Conservation (phyloP, 1,140 invertebrate genomes). For the Gonioctena quinquepunctata region DNA sequence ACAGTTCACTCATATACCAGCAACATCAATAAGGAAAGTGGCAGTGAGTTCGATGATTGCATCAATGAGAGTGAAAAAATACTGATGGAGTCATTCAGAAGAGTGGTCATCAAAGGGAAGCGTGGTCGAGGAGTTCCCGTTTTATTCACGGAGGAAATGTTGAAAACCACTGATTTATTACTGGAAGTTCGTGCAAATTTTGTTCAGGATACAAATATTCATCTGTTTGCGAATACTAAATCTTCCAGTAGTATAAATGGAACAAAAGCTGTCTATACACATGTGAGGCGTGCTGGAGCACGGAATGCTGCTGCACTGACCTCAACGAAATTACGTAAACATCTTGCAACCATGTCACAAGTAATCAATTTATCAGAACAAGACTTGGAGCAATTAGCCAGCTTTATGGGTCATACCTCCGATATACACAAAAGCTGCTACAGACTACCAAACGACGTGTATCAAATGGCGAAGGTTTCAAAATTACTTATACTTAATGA, state of each 20-base stretch:
- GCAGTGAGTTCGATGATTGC: background rate
- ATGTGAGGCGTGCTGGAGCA: slow-evolving; percentile 40
- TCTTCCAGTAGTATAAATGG: slow-evolving; percentile 34
- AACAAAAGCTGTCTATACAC: slow-evolving; percentile 42
- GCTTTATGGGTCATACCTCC: no score
- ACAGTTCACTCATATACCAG: background rate
- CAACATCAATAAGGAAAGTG: background rate
- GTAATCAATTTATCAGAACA: slow-evolving; percentile 43
- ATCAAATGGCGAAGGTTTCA: background rate
- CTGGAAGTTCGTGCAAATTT: background rate
- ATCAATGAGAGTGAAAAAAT: slow-evolving; percentile 22
- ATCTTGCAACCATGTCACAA: slow-evolving; percentile 49
- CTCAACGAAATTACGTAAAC: slow-evolving; percentile 44
- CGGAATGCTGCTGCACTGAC: slow-evolving; percentile 41
- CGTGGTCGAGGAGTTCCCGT: slow-evolving; percentile 32
- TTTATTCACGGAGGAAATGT: slow-evolving; percentile 31
- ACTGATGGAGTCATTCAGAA: slow-evolving; percentile 23
- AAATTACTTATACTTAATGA: background rate
- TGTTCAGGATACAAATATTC: slow-evolving; percentile 40
- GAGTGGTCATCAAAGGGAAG: slow-evolving; percentile 28
- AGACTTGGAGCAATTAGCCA: slow-evolving; percentile 46
- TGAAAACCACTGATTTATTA: slow-evolving; percentile 24
- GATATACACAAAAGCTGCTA: background rate
- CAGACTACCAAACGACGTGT: background rate
- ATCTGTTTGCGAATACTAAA: slow-evolving; percentile 38